A percentile compares a stretch with the other conserved stretches of the same genome.
Conservation (phyloP, 2,113 vertebrate species). For the Aldabrachelys gigantea region DNA sequence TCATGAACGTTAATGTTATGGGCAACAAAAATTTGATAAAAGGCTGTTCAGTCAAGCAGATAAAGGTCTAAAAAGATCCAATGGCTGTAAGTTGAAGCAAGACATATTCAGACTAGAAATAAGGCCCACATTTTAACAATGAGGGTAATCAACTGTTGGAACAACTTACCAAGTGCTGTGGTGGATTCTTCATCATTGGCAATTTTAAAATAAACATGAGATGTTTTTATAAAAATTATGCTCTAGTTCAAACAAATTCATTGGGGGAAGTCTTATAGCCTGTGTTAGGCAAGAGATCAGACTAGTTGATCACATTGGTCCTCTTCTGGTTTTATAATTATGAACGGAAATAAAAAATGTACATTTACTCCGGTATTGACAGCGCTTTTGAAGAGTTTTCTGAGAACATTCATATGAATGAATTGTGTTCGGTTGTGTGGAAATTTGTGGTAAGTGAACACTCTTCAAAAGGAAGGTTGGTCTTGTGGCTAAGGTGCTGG, state of each 20-base stretch:
- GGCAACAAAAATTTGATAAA: too few relatives aligned
- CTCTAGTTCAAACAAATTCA: too few relatives aligned
- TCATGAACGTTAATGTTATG: background rate
- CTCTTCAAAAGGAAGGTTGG: background rate
- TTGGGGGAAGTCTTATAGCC: too few relatives aligned
- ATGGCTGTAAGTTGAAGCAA: background rate
- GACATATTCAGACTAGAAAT: background rate
- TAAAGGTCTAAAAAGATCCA: background rate
- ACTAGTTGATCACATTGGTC: too few relatives aligned
- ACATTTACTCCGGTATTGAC: background rate
- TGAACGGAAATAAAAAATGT: background rate
- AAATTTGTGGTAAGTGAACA: fast-evolving
- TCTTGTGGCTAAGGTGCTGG: background rate
- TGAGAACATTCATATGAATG: background rate
- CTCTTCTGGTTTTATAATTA: background rate
- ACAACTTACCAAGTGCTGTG: too few relatives aligned
- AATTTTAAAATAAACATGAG: too few relatives aligned
- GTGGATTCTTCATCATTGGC: too few relatives aligned
- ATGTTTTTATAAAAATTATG: too few relatives aligned
- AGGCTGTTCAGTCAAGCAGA: too few relatives aligned
- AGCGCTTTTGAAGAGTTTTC: background rate
- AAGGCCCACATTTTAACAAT: background rate
- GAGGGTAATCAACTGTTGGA: background rate
- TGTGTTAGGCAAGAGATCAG: too few relatives aligned
- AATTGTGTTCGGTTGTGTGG: background rate